phyloP scores from a whole-genome alignment of 2,113 vertebrate species.

The Anser brachyrhynchus region DNA sequence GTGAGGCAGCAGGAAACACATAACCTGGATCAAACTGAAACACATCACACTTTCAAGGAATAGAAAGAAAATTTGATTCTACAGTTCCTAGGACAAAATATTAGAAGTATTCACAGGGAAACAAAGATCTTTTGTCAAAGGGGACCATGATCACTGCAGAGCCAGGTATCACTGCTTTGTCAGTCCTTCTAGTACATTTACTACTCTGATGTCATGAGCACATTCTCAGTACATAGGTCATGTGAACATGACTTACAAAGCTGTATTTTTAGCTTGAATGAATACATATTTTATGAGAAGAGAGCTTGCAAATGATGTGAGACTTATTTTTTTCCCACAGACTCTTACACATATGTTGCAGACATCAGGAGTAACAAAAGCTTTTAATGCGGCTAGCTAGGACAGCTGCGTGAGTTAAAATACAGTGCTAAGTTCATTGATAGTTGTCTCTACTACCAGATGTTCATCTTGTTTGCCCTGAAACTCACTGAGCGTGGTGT shows the following conservation, averaged over 20 bases:
- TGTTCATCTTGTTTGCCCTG: conserved; percentile 39
- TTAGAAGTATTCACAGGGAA: background rate
- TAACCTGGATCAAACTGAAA: background rate
- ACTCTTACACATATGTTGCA: conserved; percentile 25
- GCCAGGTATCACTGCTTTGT: conserved; percentile 45
- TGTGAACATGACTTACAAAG: conserved; percentile 65
- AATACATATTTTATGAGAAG: conserved; percentile 59
- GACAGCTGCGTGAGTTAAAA: conserved; percentile 5
- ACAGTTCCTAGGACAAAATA: background rate
- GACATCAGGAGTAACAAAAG: conserved; percentile 38
- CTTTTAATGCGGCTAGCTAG: background rate
- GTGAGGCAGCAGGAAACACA: background rate
- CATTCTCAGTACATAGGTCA: conserved; percentile 65
- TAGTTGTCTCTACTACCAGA: conserved; percentile 16
- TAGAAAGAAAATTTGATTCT: background rate
- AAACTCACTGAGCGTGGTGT: background rate
- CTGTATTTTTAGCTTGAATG: conserved; percentile 64
- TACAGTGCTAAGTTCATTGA: background rate
- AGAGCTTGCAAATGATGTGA: conserved; percentile 52
- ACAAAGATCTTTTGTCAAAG: background rate
- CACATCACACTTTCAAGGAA: background rate
- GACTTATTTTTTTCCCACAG: conserved; percentile 67
- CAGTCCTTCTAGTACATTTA: background rate
- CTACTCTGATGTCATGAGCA: background rate
- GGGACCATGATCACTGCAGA: background rate